phyloP scores from a whole-genome alignment of 2,113 vertebrate species.

The Ameiurus melas region DNA sequence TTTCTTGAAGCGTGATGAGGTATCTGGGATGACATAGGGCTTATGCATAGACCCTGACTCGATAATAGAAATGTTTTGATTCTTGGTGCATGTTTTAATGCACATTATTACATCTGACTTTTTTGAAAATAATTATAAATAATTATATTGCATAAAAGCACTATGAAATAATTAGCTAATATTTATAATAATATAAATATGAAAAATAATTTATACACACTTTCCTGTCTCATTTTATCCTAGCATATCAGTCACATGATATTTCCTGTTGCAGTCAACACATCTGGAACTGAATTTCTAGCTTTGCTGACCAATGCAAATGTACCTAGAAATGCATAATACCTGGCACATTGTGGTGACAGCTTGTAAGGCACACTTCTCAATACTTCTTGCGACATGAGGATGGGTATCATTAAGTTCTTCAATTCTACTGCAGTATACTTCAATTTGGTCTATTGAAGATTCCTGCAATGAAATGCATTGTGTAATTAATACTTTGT shows the following conservation, averaged over 20 bases:
- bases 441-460: slow-evolving; percentile 68
- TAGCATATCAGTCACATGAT: neutral
- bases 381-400: slow-evolving; percentile 70
- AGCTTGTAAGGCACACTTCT: slow-evolving; percentile 82
- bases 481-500: neutral
- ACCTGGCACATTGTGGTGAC: slow-evolving; percentile 84
- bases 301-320: neutral
- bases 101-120: neutral
- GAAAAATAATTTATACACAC: neutral
- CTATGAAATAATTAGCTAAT: neutral
- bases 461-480: slow-evolving; percentile 68
- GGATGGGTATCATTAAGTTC: slow-evolving; percentile 14
- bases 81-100: neutral
- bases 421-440: slow-evolving; percentile 69
- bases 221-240: neutral
- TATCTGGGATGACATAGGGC: neutral
- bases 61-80: neutral
- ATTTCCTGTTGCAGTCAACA: neutral
- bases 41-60: neutral
- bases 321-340: slow-evolving; percentile 14
- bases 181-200: neutral
- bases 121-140: neutral
- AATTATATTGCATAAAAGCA: neutral
- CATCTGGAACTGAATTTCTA: neutral
- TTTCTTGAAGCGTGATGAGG: neutral